Evolutionary conservation across 2,888 invertebrate species (phyloP), one percentile per base, ranked within the genome.

Genomic region (Archips crataeganus): DNA sequence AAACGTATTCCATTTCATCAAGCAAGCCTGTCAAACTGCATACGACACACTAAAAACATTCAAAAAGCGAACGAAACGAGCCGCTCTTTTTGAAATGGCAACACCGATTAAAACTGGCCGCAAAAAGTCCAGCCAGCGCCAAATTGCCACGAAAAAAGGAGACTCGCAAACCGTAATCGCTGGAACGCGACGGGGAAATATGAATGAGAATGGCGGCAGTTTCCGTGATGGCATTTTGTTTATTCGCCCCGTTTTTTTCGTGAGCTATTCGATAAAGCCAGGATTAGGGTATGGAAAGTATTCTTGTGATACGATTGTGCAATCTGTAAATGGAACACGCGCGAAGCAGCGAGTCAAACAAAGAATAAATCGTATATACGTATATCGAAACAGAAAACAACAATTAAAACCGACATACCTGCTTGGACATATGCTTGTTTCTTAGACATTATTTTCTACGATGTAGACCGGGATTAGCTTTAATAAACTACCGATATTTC

Each of bases 61-160:
- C 76, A 79, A 77, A 84, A 86, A 85, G 84, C 82, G 76, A 79
- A 77, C 79, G 82, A 75, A 77, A 79, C 82, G 86, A 89, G 80
- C 78, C 77, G 75, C 75, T 78, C 81, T 80, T 81, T 85, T 81
- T 83, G 84, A 90, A 91, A 91, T 88, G 89, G 90, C 91, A 90
- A 88, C 90, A 90, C 86, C 90, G 89, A 91, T 93, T 92, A 90
- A 93, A 90, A 90, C 88, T 87, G 89, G 83, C 90, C 85, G 79
- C 89, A 91, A 92, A 92, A 93, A 90, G 85, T 87, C 83, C 84
- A 85, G 80, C 79, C 86, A 89, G 87, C 79, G 80, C 85, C 82
- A 89, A 90, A 92, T 90, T 91, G 91, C 88, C 85, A 81, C 82
- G 84, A 88, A 91, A 93, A 89, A 89, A 86, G 80, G 85, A 85